Evolutionary conservation across 2,888 invertebrate species (phyloP).

Genomic region (Drosophila infuscata): DNA sequence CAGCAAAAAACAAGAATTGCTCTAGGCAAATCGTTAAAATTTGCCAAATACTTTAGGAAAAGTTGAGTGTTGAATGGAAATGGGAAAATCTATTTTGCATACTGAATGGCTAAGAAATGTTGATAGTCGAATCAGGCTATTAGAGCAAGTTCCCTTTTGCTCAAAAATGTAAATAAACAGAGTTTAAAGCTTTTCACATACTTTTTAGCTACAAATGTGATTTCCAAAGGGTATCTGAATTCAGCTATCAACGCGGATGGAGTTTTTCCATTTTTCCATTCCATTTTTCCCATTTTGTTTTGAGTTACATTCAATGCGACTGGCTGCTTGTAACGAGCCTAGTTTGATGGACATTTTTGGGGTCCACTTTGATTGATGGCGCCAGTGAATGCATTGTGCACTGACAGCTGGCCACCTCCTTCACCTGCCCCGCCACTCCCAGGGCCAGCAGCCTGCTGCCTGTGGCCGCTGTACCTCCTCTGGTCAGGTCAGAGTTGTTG

Average conservation of each 20-base stretch:
- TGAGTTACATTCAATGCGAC: constrained; percentile 34
- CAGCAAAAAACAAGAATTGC: neutral
- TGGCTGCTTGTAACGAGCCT: constrained; percentile 53
- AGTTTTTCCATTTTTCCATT: constrained; percentile 9
- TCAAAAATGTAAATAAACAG: neutral
- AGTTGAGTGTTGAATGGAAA: neutral
- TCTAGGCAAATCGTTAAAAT: neutral
- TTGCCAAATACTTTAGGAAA: neutral
- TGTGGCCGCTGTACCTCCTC: neutral
- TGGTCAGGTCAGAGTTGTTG: constrained; percentile 22
- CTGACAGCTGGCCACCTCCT: constrained; percentile 27
- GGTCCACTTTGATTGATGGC: constrained; percentile 67
- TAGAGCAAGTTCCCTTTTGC: neutral
- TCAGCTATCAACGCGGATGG: too few relatives aligned
- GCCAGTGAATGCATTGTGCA: constrained; percentile 43
- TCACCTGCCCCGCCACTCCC: neutral
- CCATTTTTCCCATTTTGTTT: constrained; percentile 19
- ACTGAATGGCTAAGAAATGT: neutral
- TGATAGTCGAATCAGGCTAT: neutral
- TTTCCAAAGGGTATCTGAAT: constrained; percentile 10
- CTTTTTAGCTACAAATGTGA: too few relatives aligned
- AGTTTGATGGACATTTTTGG: constrained; percentile 47
- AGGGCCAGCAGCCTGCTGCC: neutral
- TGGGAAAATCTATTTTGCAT: neutral
- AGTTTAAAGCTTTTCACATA: neutral